phyloP scores from a whole-genome alignment of 2,888 invertebrate genomes.

The Geotrupes spiniger region DNA sequence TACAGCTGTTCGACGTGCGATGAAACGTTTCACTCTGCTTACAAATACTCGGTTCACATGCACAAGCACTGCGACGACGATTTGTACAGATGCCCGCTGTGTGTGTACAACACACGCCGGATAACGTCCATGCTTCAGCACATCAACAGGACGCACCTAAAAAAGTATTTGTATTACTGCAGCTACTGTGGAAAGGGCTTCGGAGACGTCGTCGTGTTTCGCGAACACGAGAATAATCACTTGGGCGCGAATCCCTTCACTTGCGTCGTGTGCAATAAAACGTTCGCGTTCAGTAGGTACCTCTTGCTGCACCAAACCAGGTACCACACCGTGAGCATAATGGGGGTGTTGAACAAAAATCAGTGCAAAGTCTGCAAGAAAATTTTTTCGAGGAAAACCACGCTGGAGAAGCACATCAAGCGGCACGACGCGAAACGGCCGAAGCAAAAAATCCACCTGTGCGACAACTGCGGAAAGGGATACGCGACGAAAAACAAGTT shows the following conservation, averaged over 20 bases:
- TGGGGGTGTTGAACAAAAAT: slow-evolving; percentile 49
- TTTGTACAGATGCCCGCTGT: slow-evolving; percentile 41
- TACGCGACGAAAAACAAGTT: slow-evolving; percentile 42
- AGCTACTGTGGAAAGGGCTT: slow-evolving; percentile 57
- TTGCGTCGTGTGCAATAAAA: slow-evolving; percentile 55
- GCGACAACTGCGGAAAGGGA: slow-evolving; percentile 45
- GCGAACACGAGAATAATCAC: slow-evolving; percentile 58
- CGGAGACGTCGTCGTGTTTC: slow-evolving; percentile 53
- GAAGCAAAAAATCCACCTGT: slow-evolving; percentile 35
- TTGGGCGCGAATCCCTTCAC: slow-evolving; percentile 52
- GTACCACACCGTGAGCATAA: slow-evolving; percentile 43
- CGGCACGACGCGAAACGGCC: slow-evolving; percentile 22
- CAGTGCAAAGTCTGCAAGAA: slow-evolving; percentile 41
- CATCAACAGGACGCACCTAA: slow-evolving; percentile 41
- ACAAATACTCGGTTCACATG: slow-evolving; percentile 42
- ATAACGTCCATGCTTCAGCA: slow-evolving; percentile 39
- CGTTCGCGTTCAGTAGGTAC: slow-evolving; percentile 51
- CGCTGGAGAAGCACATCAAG: slow-evolving; percentile 50
- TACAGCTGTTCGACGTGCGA: slow-evolving; percentile 19
- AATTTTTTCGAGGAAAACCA: slow-evolving; percentile 37
- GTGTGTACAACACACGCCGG: slow-evolving; percentile 37
- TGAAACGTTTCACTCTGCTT: slow-evolving; percentile 40
- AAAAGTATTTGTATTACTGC: slow-evolving; percentile 53
- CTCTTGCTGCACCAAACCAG: slow-evolving; percentile 40
- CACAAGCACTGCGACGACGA: slow-evolving; percentile 36